phyloP scores from a whole-genome alignment of 2,113 vertebrate species.

The Phylloscopus whistleri region DNA sequence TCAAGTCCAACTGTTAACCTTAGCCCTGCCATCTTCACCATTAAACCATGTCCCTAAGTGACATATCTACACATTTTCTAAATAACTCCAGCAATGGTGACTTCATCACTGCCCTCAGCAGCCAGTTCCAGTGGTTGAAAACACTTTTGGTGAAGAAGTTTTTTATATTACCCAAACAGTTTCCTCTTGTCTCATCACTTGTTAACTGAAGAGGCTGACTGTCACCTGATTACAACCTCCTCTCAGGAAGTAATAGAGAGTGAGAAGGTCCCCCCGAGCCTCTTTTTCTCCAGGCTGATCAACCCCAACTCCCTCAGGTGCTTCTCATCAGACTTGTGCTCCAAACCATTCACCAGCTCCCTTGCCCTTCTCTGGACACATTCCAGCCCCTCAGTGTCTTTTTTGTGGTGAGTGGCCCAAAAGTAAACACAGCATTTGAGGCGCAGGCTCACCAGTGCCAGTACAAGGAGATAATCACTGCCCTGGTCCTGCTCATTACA shows the following conservation, averaged over 20 bases:
- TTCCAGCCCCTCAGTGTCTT: background rate
- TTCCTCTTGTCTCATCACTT: background rate
- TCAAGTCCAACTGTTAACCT: background rate
- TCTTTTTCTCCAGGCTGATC: background rate
- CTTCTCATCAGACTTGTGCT: background rate
- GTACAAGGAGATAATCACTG: background rate
- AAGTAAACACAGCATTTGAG: background rate
- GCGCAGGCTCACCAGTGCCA: background rate
- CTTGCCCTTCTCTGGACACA: fast-evolving
- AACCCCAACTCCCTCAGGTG: background rate
- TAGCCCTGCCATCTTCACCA: background rate
- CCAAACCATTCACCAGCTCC: background rate
- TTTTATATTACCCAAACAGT: background rate
- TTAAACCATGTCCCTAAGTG: background rate
- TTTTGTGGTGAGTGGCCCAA: background rate
- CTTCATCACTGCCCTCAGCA: background rate
- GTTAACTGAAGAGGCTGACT: background rate
- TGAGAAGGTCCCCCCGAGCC: fast-evolving
- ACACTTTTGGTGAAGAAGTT: background rate
- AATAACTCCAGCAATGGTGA: background rate
- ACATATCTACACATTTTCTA: background rate
- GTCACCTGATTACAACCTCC: background rate
- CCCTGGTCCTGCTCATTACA: background rate
- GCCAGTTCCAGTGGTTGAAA: background rate
- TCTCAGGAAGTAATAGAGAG: background rate